Evolutionary conservation across 1,140 invertebrate species (phyloP).

Genomic region (Conus betulinus): DNA sequence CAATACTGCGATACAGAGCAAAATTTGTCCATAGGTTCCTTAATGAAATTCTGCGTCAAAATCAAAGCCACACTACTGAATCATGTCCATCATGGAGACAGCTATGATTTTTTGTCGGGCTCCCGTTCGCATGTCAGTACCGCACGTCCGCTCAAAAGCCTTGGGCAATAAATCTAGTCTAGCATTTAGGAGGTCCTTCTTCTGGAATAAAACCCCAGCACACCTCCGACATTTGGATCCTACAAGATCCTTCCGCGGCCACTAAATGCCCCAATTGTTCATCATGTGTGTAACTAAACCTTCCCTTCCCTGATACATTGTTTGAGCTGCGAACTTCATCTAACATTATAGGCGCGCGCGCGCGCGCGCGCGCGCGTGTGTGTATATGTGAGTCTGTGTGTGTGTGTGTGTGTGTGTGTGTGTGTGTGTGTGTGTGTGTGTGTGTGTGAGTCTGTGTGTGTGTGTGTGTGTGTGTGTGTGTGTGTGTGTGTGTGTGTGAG

Average conservation of each 20-base stretch:
- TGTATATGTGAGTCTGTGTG: constrained; percentile 5
- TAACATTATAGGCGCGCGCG: neutral
- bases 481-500: neutral
- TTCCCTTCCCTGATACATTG: neutral
- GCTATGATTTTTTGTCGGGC: too few relatives aligned
- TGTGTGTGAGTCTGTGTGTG: neutral
- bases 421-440: neutral
- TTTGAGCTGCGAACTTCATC: neutral
- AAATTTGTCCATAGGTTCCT: too few relatives aligned
- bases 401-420: constrained; percentile 1
- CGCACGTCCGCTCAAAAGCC: too few relatives aligned
- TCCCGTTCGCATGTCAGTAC: too few relatives aligned
- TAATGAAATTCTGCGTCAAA: too few relatives aligned
- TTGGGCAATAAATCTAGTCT: too few relatives aligned
- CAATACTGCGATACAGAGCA: too few relatives aligned
- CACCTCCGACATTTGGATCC: neutral
- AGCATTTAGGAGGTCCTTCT: too few relatives aligned
- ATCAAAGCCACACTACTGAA: too few relatives aligned
- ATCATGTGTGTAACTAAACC: neutral
- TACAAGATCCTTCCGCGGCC: too few relatives aligned
- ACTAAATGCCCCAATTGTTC: neutral
- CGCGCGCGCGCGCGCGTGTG: constrained; percentile 7
- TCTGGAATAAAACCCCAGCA: neutral
- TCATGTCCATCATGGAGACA: too few relatives aligned
- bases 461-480: constrained; percentile 13